Base-by-base conservation (phyloP, 2,113 vertebrate genomes). In the Triplophysa rosa region DNA sequence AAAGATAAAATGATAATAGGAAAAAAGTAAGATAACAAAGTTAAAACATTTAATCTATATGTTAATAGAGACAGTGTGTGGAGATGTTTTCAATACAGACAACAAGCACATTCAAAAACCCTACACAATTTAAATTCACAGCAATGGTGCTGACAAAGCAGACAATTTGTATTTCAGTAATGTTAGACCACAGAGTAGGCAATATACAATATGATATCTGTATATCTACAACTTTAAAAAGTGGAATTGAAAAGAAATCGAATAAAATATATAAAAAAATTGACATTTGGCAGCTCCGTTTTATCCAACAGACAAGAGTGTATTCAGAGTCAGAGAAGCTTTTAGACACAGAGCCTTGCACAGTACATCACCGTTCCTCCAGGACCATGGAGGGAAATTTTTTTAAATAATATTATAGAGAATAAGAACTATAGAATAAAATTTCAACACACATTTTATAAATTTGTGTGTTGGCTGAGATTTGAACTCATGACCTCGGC, bases 41-140 rank as follows among this genome's bases (percentile, higher is more conserved):
- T 21, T 23, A 78, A 78, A 74, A 49, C 59, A 74, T 78, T 84
- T 81, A 81, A 81, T 80, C 82, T 80, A 80, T 79, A 77, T 84
- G 79, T 84, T 84, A 81, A 81, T 78, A 42, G 10, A 63, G 47
- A 6, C 9, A 21, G 33, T 12, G 33, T 4, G 19, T 13, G 37
- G 37, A 52, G 64, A 64, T n/a, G 29, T 62, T 64, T 59, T 21
- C 19, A 52, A 14, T 42, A 4, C 17, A 49, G 63, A 45, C 64
- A 72, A 45, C 64, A 72, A 65, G 26, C 58, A 71, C 11, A 33
- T 40, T 21, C 56, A 45, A 62, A 69, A 61, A 12, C 24, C 26
- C n/a, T 66, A 58, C 11, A 45, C 62, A 64, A 83, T 75, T 23
- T 75, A 74, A 67, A 71, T 61, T 45, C 9, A 71, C 37, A 58